Conservation (phyloP, 2,888 invertebrate genomes). For the Panorpa germanica region DNA sequence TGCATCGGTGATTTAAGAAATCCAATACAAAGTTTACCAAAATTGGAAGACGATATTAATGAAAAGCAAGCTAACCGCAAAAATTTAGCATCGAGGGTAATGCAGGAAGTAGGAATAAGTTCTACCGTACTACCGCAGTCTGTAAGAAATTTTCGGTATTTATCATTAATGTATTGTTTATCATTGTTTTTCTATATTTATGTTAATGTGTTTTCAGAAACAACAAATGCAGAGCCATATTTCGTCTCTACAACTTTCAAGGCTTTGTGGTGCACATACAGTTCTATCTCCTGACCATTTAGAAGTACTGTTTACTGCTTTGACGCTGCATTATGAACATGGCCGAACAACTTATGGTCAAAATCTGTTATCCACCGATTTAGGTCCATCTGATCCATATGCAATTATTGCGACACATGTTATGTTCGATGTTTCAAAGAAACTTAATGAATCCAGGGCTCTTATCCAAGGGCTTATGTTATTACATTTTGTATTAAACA, state of each 20-base stretch:
- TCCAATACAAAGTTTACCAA: too few relatives aligned
- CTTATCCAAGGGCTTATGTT: conserved; percentile 45
- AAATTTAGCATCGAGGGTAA: conserved; percentile 34
- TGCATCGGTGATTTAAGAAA: conserved; percentile 71
- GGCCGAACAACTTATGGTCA: conserved; percentile 32
- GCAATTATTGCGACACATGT: conserved; percentile 40
- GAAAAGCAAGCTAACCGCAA: conserved; percentile 37
- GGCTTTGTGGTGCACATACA: conserved; percentile 49
- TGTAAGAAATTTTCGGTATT: conserved; percentile 24
- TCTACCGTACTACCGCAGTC: conserved; percentile 40
- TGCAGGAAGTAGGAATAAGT: conserved; percentile 42
- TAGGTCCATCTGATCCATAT: conserved; percentile 62
- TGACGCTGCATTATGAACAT: conserved; percentile 46
- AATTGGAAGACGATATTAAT: too few relatives aligned
- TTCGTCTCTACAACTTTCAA: conserved; percentile 53
- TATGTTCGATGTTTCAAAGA: conserved; percentile 30
- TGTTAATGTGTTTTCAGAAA: conserved; percentile 24
- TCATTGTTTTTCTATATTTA: background rate
- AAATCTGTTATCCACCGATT: conserved; percentile 44
- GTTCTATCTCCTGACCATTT: conserved; percentile 31
- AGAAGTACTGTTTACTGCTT: conserved; percentile 34
- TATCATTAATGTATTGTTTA: background rate
- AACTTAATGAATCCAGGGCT: conserved; percentile 31
- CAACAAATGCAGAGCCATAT: conserved; percentile 70
- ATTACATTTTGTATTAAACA: conserved; percentile 50